A percentile compares a stretch with the other conserved stretches of the same genome.
phyloP scores from a whole-genome alignment of 2,113 vertebrate species.

The Engraulis encrasicolus region DNA sequence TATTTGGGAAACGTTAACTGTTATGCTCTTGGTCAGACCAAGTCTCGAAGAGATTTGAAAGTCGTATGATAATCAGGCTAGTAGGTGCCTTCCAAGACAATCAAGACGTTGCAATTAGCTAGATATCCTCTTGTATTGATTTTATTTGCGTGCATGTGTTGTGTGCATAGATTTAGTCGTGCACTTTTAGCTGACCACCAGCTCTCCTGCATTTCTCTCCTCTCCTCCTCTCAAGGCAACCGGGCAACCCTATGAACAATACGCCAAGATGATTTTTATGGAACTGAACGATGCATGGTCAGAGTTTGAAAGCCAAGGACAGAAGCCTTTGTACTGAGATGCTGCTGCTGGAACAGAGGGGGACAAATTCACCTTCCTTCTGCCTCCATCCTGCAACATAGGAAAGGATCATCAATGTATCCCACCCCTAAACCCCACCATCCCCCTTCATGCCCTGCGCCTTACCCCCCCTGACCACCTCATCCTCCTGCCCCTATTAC shows the following conservation, averaged over 20 bases:
- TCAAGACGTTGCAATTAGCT: no score
- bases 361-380: constrained; percentile 32
- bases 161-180: not conserved
- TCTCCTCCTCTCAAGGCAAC: constrained; percentile 80
- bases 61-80: no score
- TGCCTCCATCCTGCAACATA: not conserved
- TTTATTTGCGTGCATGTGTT: not conserved
- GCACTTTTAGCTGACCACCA: not conserved
- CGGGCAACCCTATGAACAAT: constrained; percentile 98
- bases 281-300: constrained; percentile 99
- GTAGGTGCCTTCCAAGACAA: no score
- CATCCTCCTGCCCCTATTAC: constrained; percentile 28
- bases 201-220: constrained; percentile 22
- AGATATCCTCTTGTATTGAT: no score
- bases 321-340: constrained; percentile 92
- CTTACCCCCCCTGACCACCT: constrained; percentile 40
- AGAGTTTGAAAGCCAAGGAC: constrained; percentile 99
- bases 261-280: constrained; percentile 99
- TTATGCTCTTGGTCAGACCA: no score
- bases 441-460: constrained; percentile 50
- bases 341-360: no score
- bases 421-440: constrained; percentile 40
- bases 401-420: constrained; percentile 30
- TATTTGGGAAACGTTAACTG: no score
- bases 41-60: no score